Evolutionary conservation across 2,888 invertebrate species (phyloP).

Genomic region (Chymomyza amoena): DNA sequence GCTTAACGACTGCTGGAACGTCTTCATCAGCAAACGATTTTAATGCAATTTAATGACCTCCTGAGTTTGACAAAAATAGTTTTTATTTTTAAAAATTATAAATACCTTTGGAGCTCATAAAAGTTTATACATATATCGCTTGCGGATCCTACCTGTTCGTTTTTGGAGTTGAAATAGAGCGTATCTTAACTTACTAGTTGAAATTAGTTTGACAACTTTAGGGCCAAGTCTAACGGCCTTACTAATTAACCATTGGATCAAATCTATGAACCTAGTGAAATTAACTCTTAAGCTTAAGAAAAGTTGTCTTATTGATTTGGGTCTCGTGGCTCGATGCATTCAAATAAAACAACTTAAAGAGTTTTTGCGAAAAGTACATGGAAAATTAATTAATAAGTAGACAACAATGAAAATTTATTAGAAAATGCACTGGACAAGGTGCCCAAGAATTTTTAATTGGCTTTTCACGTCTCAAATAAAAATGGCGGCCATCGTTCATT

Average conservation of each 20-base stretch:
- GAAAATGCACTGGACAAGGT: conserved; percentile 23
- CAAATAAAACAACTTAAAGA: conserved; percentile 20
- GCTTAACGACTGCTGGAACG: no score
- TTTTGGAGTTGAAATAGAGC: neutral
- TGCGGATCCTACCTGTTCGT: no score
- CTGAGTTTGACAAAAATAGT: no score
- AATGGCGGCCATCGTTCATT: conserved; percentile 10
- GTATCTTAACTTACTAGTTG: neutral
- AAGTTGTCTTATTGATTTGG: conserved; percentile 56
- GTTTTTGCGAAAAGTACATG: conserved; percentile 64
- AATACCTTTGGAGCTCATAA: no score
- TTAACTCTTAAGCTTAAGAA: conserved; percentile 42
- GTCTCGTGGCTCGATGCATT: conserved; percentile 41
- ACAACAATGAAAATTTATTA: conserved; percentile 43
- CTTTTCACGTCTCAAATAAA: conserved; percentile 32
- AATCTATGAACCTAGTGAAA: conserved; percentile 53
- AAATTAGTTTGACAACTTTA: neutral
- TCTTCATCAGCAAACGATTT: no score
- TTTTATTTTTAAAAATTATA: no score
- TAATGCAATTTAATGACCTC: no score
- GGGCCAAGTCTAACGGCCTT: neutral
- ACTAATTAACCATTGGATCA: neutral
- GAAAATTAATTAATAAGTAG: conserved; percentile 70
- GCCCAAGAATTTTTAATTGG: conserved; percentile 69
- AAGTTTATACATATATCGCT: no score